Evolutionary conservation across 1,140 invertebrate genomes (phyloP), one percentile per base, ranked within the genome.

Genomic region (Scaptomyza hsui): DNA sequence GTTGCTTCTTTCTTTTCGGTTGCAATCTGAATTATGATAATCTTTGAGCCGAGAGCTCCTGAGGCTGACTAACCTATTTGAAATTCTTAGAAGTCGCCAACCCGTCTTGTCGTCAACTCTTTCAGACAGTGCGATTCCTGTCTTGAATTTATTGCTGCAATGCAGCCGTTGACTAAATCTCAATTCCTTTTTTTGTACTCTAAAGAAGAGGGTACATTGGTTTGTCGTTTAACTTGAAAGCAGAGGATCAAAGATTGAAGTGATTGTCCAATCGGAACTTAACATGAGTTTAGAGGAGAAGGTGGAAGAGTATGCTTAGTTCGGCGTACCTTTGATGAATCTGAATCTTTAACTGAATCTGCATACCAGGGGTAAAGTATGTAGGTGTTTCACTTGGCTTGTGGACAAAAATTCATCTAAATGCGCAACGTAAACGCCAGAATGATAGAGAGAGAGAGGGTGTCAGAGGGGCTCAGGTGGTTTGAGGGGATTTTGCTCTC

Each of bases 341-440:
- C 72, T 15, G 60, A 48, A 52, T 67, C 53, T 51, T 16, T 9
- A 52, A 47, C 19, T n/a, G 26, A 73, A 86, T 86, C 81, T 86
- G 81, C 69, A 86, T 80, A 77, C 55, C 65, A 72, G 56, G 12
- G 48, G 19, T 42, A 16, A 32, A 5, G 61, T 60, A 62, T 63
- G 80, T 86, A 86, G 82, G 81, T 85, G 76, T 79, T 59, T 70
- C 51, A 62, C 64, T 44, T 65, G 78, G 78, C 79, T 82, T 83
- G 78, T 83, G 79, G 75, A 72, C 71, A 86, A 77, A 75, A 81
- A 75, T 73, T 88, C 78, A 88, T 88, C 82, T 82, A 88, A 88
- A 88, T 88, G 82, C 82, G 82, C 82, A 69, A 89, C 82, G 82
- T 74, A 57, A 60, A 51, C 47, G 24, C 65, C 24, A 13, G n/a